Conservation (phyloP, 2,797 vertebrate genomes). For the Bradypus variegatus region DNA sequence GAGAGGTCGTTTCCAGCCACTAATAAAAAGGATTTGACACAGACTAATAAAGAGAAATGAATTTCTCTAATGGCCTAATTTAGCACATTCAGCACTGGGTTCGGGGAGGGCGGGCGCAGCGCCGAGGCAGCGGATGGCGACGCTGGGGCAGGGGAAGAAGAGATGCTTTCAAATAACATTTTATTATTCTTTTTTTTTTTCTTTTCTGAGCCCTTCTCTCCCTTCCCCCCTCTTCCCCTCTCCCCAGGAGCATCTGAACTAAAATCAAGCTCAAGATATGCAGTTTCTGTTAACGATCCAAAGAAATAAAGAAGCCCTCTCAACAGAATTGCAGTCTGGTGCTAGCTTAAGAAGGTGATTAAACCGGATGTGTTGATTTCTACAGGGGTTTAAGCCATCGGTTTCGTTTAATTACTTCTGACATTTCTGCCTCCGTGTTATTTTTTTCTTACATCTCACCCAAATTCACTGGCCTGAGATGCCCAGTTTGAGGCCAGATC, state of each 20-base stretch:
- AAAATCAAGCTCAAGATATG: slow-evolving; percentile 40
- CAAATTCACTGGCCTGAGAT: neutral
- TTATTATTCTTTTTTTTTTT: slow-evolving; percentile 42
- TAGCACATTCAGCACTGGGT: slow-evolving; percentile 75
- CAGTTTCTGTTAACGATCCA: slow-evolving; percentile 33
- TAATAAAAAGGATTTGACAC: slow-evolving; percentile 81
- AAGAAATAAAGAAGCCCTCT: slow-evolving; percentile 41
- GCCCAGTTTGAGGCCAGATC: neutral
- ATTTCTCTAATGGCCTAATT: slow-evolving; percentile 80
- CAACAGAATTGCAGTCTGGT: slow-evolving; percentile 44
- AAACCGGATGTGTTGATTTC: slow-evolving; percentile 62
- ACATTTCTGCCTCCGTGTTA: slow-evolving; percentile 51
- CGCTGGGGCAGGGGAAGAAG: neutral
- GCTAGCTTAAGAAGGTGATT: slow-evolving; percentile 61
- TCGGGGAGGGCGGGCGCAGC: slow-evolving; percentile 35
- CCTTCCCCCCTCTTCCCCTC: neutral
- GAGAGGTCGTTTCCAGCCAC: slow-evolving; percentile 76
- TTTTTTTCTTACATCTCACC: slow-evolving; percentile 3
- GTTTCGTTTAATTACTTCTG: slow-evolving; percentile 66
- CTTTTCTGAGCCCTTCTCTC: neutral
- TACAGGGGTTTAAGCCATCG: slow-evolving; percentile 54
- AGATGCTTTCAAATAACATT: slow-evolving; percentile 37
- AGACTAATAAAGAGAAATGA: slow-evolving; percentile 82
- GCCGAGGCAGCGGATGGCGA: neutral
- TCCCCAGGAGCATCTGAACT: slow-evolving; percentile 37